phyloP scores from a whole-genome alignment of 2,888 invertebrate genomes.

The Diaperis boleti region DNA sequence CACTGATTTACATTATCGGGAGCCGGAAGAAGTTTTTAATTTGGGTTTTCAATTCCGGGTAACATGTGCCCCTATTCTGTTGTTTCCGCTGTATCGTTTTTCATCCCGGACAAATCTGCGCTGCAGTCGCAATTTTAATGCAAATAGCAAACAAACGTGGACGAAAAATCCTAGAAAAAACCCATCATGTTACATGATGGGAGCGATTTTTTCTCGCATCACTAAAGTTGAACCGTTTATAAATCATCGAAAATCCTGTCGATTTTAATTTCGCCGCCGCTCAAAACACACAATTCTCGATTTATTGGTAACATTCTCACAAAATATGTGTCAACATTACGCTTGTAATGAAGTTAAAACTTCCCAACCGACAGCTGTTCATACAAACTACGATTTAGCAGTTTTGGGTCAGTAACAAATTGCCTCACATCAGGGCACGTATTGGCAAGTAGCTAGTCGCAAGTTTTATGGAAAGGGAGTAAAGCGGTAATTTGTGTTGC shows the following conservation, averaged over 20 bases:
- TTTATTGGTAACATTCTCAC: neutral
- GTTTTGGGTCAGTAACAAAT: too few relatives aligned
- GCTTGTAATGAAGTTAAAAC: conserved; percentile 11
- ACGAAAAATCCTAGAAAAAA: neutral
- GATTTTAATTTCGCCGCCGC: conserved; percentile 1
- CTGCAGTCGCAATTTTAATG: neutral
- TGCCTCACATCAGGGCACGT: too few relatives aligned
- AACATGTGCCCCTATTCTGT: too few relatives aligned
- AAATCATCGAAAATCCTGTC: neutral
- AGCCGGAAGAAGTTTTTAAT: too few relatives aligned
- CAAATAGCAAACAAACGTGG: neutral
- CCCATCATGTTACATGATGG: neutral
- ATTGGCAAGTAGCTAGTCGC: too few relatives aligned
- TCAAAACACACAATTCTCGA: neutral
- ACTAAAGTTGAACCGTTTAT: neutral
- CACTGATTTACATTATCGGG: too few relatives aligned
- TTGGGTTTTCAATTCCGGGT: too few relatives aligned
- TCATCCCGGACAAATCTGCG: neutral
- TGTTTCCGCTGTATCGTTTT: neutral
- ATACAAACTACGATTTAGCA: conserved; percentile 8
- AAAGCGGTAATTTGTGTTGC: too few relatives aligned
- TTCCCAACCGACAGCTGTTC: conserved; percentile 4
- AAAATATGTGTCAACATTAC: conserved; percentile 4
- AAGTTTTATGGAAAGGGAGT: too few relatives aligned
- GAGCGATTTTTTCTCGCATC: neutral